Evolutionary conservation across 2,113 vertebrate genomes (phyloP), one percentile per base, ranked within the genome.

Genomic region (Psephotus haematonotus): DNA sequence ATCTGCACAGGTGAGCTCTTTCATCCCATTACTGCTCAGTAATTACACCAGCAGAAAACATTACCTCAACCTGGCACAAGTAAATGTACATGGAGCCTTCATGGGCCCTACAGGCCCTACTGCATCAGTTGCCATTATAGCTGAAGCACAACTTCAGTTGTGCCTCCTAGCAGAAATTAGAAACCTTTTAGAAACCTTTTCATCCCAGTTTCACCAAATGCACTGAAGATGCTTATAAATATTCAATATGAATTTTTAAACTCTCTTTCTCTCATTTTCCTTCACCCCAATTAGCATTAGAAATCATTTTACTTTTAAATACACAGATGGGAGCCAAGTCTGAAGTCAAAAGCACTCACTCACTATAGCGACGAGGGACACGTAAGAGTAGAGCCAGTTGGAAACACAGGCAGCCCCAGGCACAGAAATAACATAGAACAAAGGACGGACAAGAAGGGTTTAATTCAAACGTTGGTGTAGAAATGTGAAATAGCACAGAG

Each of bases 111-210:
- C 39, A 64, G 35, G 37, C 39, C 37, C 60, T 23, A 13, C 22
- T 81, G 20, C 68, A 88, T 90, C 33, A 13, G 78, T 10, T 75
- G 60, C 49, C 52, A 39, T 82, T 86, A 29, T 4, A 92, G 84
- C 0, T 53, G 55, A 90, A 88, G 65, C 62, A 76, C 80, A 81
- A 64, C 49, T 39, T 39, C 39, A 39, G 10, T 39, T 39, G 35
- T 72, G 71, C 79, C 62, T 94, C 10, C 4, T 71, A 88, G 93
- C 72, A 93, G 77, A 88, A 95, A 96, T 93, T 47, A 93, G 64
- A 95, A 96, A 96, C 67, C 59, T 87, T 95, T 91, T 84, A 35
- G 29, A 90, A 96, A 95, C 53, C 59, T 93, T 84, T 95, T 90
- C 79, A 93, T 94, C 52, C 60, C 41, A 72, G 76, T 81, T 94